Percentiles rank a stretch among this genome's conserved stretches.
phyloP scores from a whole-genome alignment of 2,797 vertebrate genomes.

The Chelonia mydas region DNA sequence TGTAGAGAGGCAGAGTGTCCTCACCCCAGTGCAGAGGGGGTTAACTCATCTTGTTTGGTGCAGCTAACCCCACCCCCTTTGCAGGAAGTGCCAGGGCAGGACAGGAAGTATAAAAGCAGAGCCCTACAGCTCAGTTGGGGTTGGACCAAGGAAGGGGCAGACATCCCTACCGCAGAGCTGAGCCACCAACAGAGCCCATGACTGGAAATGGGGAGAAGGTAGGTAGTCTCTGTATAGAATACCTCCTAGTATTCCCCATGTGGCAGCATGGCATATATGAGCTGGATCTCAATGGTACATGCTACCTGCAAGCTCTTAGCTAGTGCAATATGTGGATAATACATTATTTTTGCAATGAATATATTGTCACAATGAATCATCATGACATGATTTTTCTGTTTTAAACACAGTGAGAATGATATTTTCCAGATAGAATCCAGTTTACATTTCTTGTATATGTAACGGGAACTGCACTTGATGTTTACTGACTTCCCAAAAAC shows the following conservation, averaged over 20 bases:
- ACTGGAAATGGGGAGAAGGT: not conserved
- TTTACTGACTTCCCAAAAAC: slow-evolving; percentile 30
- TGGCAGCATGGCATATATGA: not conserved
- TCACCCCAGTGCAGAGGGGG: no score
- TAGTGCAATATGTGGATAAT: not conserved
- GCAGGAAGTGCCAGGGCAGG: no score
- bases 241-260: not conserved
- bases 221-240: not conserved
- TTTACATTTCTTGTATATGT: slow-evolving; percentile 58
- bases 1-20: no score
- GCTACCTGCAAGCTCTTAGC: not conserved
- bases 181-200: no score
- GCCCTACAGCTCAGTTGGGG: no score
- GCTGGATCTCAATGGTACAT: not conserved
- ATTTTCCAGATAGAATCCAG: slow-evolving; percentile 66
- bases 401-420: slow-evolving; percentile 21
- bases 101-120: no score
- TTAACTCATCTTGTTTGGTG: no score
- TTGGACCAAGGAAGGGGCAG: no score
- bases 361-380: slow-evolving; percentile 30
- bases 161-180: no score
- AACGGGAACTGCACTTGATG: slow-evolving; percentile 53
- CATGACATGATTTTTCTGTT: slow-evolving; percentile 59
- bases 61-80: no score
- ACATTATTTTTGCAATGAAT: not conserved